Evolutionary conservation across 1,140 invertebrate genomes (phyloP).

Genomic region (Magallana angulata): DNA sequence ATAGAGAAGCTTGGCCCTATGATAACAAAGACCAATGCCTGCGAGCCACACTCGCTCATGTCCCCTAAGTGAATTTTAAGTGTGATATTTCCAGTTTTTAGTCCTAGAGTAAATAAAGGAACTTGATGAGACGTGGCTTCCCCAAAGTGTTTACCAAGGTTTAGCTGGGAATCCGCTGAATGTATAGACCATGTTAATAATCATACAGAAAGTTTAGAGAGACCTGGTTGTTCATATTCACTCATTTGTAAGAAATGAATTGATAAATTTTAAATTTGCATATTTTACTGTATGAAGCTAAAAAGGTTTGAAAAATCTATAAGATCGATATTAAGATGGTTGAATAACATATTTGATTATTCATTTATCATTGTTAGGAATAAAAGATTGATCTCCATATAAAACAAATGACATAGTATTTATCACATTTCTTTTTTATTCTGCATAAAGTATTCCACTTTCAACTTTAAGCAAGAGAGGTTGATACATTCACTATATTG

Average conservation of each 20-base stretch:
- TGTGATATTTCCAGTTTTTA: background rate
- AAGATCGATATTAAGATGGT: background rate
- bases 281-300: background rate
- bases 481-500: background rate
- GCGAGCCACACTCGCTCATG: background rate
- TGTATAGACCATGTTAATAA: background rate
- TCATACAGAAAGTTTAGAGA: constrained; percentile 7
- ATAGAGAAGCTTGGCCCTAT: background rate
- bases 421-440: no score
- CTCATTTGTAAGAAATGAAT: background rate
- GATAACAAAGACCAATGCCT: background rate
- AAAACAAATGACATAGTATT: no score
- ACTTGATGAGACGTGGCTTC: no score
- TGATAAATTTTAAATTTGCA: background rate
- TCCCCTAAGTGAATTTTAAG: constrained; percentile 18
- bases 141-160: no score
- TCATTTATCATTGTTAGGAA: no score
- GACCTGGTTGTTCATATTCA: background rate
- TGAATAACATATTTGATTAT: no score
- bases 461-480: background rate
- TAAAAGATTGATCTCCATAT: no score
- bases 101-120: background rate
- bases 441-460: no score
- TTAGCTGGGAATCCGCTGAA: no score
- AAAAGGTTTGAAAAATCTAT: no score